Evolutionary conservation across 2,888 invertebrate genomes (phyloP).

Genomic region (Dicranocentrus wangi): DNA sequence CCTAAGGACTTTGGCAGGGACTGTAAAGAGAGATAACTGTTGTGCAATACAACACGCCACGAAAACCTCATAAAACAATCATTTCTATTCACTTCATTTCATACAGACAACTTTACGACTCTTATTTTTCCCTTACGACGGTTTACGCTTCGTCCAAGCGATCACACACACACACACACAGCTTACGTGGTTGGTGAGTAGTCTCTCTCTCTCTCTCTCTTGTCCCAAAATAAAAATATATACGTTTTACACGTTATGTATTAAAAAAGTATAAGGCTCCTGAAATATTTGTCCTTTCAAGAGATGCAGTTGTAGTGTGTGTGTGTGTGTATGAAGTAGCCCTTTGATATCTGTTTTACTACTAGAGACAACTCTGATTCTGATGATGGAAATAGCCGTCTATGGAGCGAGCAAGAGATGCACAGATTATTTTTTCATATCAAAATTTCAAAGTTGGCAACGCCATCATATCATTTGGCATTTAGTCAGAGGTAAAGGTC

Average conservation of each 20-base stretch:
- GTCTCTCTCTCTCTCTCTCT: too few relatives aligned
- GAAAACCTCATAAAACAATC: conserved; percentile 60
- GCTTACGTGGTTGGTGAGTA: not conserved
- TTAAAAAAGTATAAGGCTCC: too few relatives aligned
- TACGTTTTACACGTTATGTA: too few relatives aligned
- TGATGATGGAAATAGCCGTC: too few relatives aligned
- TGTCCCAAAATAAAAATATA: conserved; percentile 16
- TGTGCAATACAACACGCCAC: conserved; percentile 50
- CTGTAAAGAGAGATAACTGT: conserved; percentile 21
- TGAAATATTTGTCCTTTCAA: too few relatives aligned
- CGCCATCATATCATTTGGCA: conserved; percentile 41
- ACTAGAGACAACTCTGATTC: not conserved
- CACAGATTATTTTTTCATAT: conserved; percentile 16
- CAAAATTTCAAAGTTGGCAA: conserved; percentile 26
- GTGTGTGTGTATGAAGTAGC: not conserved
- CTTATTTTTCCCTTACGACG: conserved; percentile 22
- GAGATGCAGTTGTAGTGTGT: not conserved
- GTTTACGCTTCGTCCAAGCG: not conserved
- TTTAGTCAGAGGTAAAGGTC: conserved; percentile 59
- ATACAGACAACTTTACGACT: conserved; percentile 39
- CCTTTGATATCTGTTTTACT: conserved; percentile 6
- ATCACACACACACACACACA: not conserved
- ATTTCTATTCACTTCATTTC: conserved; percentile 41
- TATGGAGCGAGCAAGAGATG: not conserved
- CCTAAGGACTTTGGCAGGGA: conserved; percentile 5